phyloP scores from a whole-genome alignment of 2,113 vertebrate species.

The Protobothrops mucrosquamatus region DNA sequence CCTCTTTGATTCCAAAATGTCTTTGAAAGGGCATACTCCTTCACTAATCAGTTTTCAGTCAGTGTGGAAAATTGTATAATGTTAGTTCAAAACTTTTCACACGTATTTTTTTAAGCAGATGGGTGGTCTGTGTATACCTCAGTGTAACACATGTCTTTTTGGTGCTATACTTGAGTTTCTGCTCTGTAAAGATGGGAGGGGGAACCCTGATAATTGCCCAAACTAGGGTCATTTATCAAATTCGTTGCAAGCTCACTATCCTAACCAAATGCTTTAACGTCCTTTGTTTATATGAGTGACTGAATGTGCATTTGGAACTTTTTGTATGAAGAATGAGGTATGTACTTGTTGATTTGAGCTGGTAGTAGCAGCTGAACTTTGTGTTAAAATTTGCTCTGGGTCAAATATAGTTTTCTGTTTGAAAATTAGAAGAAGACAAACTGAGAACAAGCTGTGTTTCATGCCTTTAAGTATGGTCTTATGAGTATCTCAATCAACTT shows the following conservation, averaged over 20 bases:
- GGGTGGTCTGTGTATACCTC: not conserved
- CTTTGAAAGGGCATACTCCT: conserved; percentile 33
- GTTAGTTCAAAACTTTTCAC: not conserved
- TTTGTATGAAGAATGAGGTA: not conserved
- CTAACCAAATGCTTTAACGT: not conserved
- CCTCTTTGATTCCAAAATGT: conserved; percentile 22
- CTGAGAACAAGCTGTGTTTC: not conserved
- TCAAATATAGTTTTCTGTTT: not conserved
- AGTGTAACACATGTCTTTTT: not conserved
- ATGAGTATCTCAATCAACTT: conserved; percentile 1
- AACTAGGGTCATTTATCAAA: not conserved
- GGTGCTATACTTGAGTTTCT: not conserved
- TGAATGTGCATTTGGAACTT: not conserved
- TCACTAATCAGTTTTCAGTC: conserved; percentile 10
- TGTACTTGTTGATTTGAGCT: not conserved
- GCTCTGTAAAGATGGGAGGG: not conserved
- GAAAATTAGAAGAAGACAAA: not conserved
- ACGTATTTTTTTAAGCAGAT: not conserved
- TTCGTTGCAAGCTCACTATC: not conserved
- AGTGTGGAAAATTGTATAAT: conserved; percentile 13
- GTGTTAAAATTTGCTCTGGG: not conserved
- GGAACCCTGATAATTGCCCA: not conserved
- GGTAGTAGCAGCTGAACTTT: not conserved
- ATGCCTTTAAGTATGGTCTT: not conserved
- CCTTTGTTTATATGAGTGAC: not conserved